phyloP scores from a whole-genome alignment of 2,888 invertebrate genomes.

The Lithosia quadra region DNA sequence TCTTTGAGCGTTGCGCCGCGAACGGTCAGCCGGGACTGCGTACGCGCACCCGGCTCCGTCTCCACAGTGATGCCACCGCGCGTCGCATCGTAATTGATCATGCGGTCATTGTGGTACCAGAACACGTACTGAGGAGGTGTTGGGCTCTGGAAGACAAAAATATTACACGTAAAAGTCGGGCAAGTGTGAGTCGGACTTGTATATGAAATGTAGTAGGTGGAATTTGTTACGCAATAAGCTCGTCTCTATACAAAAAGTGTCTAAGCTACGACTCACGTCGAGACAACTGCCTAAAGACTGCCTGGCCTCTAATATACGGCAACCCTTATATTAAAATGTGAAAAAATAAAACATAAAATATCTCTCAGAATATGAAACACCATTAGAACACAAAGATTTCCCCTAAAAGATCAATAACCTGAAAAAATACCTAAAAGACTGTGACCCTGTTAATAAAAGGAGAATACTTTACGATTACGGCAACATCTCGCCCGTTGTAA shows the following conservation, averaged over 20 bases:
- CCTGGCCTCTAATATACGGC: too few relatives aligned
- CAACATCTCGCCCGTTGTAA: conserved; percentile 45
- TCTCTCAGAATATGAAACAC: too few relatives aligned
- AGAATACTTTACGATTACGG: conserved; percentile 57
- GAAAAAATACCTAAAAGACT: conserved; percentile 20
- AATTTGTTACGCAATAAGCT: too few relatives aligned
- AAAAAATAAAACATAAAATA: too few relatives aligned
- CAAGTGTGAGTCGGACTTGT: too few relatives aligned
- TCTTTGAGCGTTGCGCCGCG: conserved; percentile 94
- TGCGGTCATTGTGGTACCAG: conserved; percentile 98
- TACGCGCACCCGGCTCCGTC: conserved; percentile 94
- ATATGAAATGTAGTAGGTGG: too few relatives aligned
- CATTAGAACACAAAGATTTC: neutral
- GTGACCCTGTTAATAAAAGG: conserved; percentile 40
- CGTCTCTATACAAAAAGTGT: too few relatives aligned
- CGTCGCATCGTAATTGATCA: conserved; percentile 97
- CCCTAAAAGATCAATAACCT: conserved; percentile 1
- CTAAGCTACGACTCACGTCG: too few relatives aligned
- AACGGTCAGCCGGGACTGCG: conserved; percentile 95
- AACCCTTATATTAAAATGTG: too few relatives aligned
- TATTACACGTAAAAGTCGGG: neutral
- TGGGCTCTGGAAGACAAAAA: conserved; percentile 90
- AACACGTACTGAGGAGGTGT: conserved; percentile 97
- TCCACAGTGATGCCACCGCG: conserved; percentile 94
- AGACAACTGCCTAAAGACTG: too few relatives aligned